Evolutionary conservation across 2,888 invertebrate species (phyloP), one percentile per base, ranked within the genome.

Genomic region (Eristalis pertinax): DNA sequence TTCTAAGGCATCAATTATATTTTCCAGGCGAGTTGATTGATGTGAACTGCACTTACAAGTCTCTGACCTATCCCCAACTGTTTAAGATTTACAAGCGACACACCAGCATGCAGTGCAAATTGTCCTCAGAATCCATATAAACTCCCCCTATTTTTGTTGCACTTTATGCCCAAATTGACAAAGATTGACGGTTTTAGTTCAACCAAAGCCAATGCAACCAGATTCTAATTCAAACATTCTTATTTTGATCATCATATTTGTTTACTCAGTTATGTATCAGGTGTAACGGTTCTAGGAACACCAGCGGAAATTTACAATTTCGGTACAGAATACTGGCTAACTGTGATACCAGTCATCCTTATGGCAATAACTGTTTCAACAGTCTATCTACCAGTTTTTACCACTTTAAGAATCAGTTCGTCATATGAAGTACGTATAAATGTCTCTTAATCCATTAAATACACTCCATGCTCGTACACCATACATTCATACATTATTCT

Each of bases 251-350:
- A 5, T 19, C n/a, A 19, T 58, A 83, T 88, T 88, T 86, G 85
- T 89, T 89, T 88, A 74, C 80, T 72, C 92, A 97, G 97, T 92
- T 97, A 97, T 91, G 96, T 98, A 91, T 97, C 97, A 15, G 97
- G 97, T 72, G 97, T 98, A 69, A 97, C 97, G 72, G 96, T 98
- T 89, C 94, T 98, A 89, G 98, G 98, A 38, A 97, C 97, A 4
- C 97, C 97, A 8, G 96, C 97, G 0, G 97, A 98, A 93, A 96
- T 97, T 91, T 98, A 97, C 93, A 96, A 96, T 93, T 97, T 96
- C 91, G 98, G 98, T 35, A 96, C 96, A 0, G 96, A 97, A 91
- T 97, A 97, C 92, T 96, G 96, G 95, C 93, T 96, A 89, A 96
- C 97, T 83, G 94, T 96, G 43, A 92, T 97, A 38, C 95, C 96